Evolutionary conservation across 2,888 invertebrate species (phyloP).

Genomic region (Lasioglossum oenotherae): DNA sequence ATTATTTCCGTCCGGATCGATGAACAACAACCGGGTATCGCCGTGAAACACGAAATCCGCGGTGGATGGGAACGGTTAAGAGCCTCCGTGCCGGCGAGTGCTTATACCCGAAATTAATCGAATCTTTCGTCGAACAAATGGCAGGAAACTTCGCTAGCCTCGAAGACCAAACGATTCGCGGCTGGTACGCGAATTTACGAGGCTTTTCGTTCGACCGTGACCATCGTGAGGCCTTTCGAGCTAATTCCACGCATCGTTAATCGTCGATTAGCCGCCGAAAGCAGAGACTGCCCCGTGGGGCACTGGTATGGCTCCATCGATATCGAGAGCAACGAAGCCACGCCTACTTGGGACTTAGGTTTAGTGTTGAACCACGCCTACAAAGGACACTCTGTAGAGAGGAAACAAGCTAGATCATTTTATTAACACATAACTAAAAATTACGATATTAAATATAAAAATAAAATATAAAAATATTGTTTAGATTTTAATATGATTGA

Average conservation of each 20-base stretch:
- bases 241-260: conserved; percentile 30
- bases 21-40: conserved; percentile 17
- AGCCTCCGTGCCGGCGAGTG: neutral
- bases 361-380: neutral
- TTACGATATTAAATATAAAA: no score
- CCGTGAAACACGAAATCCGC: conserved; percentile 33
- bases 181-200: neutral
- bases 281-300: no score
- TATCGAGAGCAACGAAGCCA: no score
- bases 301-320: no score
- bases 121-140: neutral
- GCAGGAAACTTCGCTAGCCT: neutral
- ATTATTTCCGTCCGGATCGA: conserved; percentile 50
- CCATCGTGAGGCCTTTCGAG: neutral
- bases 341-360: no score
- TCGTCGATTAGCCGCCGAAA: conserved; percentile 1
- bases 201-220: conserved; percentile 10
- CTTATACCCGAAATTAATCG: conserved; percentile 16
- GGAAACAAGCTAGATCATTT: neutral
- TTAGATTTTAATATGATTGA: no score
- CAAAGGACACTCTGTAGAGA: neutral
- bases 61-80: neutral
- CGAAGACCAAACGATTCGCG: neutral
- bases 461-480: no score
- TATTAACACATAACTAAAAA: no score